Conservation (phyloP, 2,113 vertebrate species). For the Natator depressus region DNA sequence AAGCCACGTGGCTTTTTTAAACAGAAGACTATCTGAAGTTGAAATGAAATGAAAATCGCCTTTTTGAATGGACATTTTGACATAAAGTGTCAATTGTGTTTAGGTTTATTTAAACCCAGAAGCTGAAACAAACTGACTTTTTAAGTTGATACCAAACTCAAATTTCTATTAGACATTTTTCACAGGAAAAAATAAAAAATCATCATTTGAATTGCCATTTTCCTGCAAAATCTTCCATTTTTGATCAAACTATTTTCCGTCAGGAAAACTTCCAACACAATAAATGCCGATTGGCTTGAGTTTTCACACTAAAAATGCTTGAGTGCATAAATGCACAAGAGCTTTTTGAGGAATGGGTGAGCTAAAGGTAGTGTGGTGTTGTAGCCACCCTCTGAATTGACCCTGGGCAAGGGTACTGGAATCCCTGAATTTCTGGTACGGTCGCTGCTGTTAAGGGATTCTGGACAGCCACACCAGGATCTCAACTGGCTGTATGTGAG, state of each 20-base stretch:
- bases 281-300: background rate
- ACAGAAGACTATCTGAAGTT: background rate
- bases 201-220: background rate
- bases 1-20: background rate
- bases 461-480: background rate
- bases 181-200: background rate
- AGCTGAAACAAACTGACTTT: background rate
- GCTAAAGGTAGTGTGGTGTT: background rate
- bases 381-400: background rate
- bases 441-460: background rate
- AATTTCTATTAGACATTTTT: slow-evolving; percentile 7
- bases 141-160: background rate
- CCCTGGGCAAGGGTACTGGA: background rate
- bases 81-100: background rate
- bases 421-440: background rate
- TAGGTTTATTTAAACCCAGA: background rate
- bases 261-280: background rate
- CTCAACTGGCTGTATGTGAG: background rate
- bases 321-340: too few relatives aligned
- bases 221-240: background rate
- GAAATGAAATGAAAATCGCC: background rate
- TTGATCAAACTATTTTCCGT: background rate
- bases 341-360: background rate
- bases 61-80: background rate
- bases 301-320: background rate